Evolutionary conservation across 1,140 invertebrate species (phyloP).

Genomic region (Bilobella aurantiaca): DNA sequence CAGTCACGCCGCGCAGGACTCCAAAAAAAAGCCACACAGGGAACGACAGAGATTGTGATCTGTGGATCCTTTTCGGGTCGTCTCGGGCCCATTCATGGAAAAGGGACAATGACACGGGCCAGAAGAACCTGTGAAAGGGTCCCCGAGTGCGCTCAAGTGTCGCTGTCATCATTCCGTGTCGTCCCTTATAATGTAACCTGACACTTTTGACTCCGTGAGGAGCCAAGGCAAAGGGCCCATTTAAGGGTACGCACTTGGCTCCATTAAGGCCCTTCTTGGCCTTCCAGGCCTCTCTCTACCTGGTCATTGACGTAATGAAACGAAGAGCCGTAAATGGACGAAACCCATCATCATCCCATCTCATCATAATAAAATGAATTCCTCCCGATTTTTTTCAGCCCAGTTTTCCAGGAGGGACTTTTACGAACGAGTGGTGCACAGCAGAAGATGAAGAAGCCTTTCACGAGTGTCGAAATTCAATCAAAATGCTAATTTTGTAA

Average conservation of each 20-base stretch:
- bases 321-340: conserved; percentile 4
- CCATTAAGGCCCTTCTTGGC: background rate
- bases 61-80: background rate
- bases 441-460: background rate
- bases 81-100: background rate
- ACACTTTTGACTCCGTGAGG: background rate
- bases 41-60: background rate
- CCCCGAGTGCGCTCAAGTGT: background rate
- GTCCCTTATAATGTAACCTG: background rate
- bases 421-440: background rate
- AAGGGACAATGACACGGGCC: background rate
- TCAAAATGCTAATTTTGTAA: conserved; percentile 9
- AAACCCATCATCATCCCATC: conserved; percentile 6
- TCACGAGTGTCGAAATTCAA: background rate
- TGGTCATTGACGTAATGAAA: background rate
- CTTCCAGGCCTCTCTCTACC: background rate
- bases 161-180: too few relatives aligned
- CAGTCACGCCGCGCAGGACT: conserved; percentile 1
- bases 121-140: background rate
- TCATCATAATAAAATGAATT: conserved; percentile 6
- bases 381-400: background rate
- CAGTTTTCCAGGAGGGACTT: background rate
- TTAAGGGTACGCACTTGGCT: too few relatives aligned
- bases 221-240: too few relatives aligned
- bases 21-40: background rate